Evolutionary conservation across 1,140 invertebrate genomes (phyloP).

Genomic region (Gonatopus flavifemur): DNA sequence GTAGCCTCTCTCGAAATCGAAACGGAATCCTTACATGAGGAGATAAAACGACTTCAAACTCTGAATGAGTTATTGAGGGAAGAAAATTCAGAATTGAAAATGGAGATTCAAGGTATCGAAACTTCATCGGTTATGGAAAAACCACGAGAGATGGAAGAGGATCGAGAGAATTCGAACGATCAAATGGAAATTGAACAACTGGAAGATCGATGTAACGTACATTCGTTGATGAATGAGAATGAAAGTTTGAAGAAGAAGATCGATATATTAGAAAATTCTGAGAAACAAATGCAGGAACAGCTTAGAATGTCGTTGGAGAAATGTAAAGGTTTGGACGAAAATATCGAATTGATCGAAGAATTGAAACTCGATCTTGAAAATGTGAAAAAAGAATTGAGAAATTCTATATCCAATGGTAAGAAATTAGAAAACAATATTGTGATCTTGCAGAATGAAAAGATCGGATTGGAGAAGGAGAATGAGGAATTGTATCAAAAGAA

Average conservation of each 20-base stretch:
- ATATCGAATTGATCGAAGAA: slow-evolving; percentile 37
- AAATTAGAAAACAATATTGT: slow-evolving; percentile 33
- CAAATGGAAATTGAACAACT: slow-evolving; percentile 16
- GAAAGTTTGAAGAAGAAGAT: slow-evolving; percentile 34
- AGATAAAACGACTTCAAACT: slow-evolving; percentile 51
- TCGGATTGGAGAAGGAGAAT: slow-evolving; percentile 40
- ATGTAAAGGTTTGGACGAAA: slow-evolving; percentile 40
- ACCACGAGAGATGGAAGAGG: slow-evolving; percentile 4
- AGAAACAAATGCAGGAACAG: slow-evolving; percentile 34
- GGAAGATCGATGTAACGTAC: too few relatives aligned
- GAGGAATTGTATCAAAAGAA: slow-evolving; percentile 38
- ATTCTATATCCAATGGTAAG: slow-evolving; percentile 21
- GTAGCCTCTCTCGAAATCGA: slow-evolving; percentile 48
- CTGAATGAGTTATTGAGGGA: slow-evolving; percentile 61
- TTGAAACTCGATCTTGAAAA: slow-evolving; percentile 41
- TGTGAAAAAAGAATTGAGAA: slow-evolving; percentile 27
- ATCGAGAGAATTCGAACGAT: slow-evolving; percentile 35
- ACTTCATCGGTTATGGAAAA: not conserved
- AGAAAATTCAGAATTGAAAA: slow-evolving; percentile 55
- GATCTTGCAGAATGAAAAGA: slow-evolving; percentile 25
- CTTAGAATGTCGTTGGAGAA: slow-evolving; percentile 33
- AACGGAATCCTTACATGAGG: slow-evolving; percentile 43
- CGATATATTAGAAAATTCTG: slow-evolving; percentile 27
- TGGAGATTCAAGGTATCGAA: slow-evolving; percentile 23
- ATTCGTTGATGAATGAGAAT: slow-evolving; percentile 38